These are phyloP conservation scores for Terebella lapidaria DNA, from an alignment of 2,888 invertebrate species.

Conservation along the genomic window DNA sequence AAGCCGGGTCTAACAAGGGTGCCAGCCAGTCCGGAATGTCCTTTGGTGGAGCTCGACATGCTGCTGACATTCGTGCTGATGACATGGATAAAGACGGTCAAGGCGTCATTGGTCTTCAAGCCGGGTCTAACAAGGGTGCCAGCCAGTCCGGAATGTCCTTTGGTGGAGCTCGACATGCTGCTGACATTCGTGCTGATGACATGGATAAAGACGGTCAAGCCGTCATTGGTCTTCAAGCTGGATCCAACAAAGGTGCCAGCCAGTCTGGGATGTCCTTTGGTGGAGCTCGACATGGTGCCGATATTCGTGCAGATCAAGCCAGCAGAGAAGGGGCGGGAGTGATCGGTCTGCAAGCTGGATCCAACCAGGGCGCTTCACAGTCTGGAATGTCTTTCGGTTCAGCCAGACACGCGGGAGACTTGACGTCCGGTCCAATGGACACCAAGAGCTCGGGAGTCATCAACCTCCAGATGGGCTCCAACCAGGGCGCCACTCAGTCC, in stretches of 20 bases:
- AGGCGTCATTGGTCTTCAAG: slow-evolving; percentile 40
- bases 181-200: slow-evolving; percentile 48
- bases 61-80: slow-evolving; percentile 45
- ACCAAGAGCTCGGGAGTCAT: slow-evolving; percentile 38
- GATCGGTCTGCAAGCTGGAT: slow-evolving; percentile 41
- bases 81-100: slow-evolving; percentile 35
- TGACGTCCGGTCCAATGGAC: slow-evolving; percentile 41
- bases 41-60: slow-evolving; percentile 42
- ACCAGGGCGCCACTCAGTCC: slow-evolving; percentile 44
- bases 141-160: slow-evolving; percentile 48
- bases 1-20: slow-evolving; percentile 46
- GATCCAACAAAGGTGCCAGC: slow-evolving; percentile 46
- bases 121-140: slow-evolving; percentile 47
- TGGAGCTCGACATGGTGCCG: slow-evolving; percentile 35
- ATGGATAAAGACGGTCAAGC: slow-evolving; percentile 34
- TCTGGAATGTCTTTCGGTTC: slow-evolving; percentile 46
- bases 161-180: slow-evolving; percentile 43
- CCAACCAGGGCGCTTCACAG: slow-evolving; percentile 27
- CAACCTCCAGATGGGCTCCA: slow-evolving; percentile 46
- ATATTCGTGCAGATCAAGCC: slow-evolving; percentile 20
- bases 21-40: slow-evolving; percentile 50
- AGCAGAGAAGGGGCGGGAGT: slow-evolving; percentile 33
- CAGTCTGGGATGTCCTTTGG: slow-evolving; percentile 49
- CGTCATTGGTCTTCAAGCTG: slow-evolving; percentile 45
- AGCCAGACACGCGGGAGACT: slow-evolving; percentile 43